These are phyloP conservation scores for Phrynosoma blainvillii DNA, from an alignment of 2,113 vertebrate species.

Conservation along the genomic window DNA sequence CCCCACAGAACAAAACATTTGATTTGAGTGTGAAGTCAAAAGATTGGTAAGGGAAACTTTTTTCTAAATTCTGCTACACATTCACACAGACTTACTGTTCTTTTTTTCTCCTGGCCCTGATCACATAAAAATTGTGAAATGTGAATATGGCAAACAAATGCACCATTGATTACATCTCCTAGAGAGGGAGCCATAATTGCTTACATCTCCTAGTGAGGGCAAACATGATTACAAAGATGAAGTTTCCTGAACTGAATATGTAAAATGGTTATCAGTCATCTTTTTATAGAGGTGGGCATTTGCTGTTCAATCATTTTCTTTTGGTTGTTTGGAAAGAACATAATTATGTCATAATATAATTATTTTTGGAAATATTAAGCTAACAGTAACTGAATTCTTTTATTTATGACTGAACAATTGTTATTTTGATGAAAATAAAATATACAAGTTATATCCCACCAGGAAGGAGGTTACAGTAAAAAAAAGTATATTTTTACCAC, in stretches of 20 bases:
- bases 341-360: background rate
- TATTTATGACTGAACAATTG: background rate
- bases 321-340: background rate
- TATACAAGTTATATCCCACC: background rate
- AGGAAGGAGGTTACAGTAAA: background rate
- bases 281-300: background rate
- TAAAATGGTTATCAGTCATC: background rate
- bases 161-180: no score
- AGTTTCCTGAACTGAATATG: background rate
- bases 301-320: background rate
- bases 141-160: background rate
- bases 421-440: background rate
- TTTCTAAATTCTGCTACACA: conserved; percentile 15
- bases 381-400: background rate
- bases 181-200: background rate
- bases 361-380: background rate
- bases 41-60: conserved; percentile 75
- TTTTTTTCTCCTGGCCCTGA: background rate
- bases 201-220: background rate
- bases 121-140: background rate
- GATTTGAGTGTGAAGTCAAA: conserved; percentile 77
- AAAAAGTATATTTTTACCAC: background rate
- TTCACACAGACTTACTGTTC: background rate
- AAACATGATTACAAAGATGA: background rate
- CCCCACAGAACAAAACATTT: conserved; percentile 73